Evolutionary conservation across 2,888 invertebrate genomes (phyloP).

Genomic region (Chrysodeixis includens): DNA sequence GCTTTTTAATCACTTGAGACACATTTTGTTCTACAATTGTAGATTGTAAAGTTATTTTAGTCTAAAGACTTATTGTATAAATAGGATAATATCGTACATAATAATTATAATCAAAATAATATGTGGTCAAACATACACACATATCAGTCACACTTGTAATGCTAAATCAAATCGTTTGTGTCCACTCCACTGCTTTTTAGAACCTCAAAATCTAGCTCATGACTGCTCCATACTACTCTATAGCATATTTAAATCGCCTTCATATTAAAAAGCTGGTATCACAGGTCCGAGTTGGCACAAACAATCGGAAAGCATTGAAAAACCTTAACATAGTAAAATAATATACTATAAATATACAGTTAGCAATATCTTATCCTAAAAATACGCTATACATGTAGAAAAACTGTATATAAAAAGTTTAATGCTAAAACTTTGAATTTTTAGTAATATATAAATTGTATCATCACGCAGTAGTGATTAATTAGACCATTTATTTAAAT

Average conservation of each 20-base stretch:
- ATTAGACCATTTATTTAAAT: constrained; percentile 51
- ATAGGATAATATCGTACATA: constrained; percentile 35
- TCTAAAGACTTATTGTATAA: constrained; percentile 26
- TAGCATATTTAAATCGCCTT: background rate
- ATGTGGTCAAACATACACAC: constrained; percentile 58
- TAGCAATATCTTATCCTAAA: constrained; percentile 76
- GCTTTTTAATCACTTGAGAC: constrained; percentile 10
- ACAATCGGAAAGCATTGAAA: constrained; percentile 62
- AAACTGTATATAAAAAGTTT: constrained; percentile 77
- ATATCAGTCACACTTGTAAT: constrained; percentile 71
- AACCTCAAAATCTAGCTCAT: constrained; percentile 10
- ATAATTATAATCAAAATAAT: constrained; percentile 62
- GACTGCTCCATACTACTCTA: constrained; percentile 14
- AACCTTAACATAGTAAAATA: constrained; percentile 67
- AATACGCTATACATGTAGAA: constrained; percentile 78
- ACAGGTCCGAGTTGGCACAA: constrained; percentile 59
- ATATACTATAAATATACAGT: constrained; percentile 77
- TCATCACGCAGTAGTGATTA: constrained; percentile 60
- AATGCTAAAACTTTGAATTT: constrained; percentile 65
- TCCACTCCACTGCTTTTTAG: constrained; percentile 38
- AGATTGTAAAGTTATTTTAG: constrained; percentile 26
- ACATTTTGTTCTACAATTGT: constrained; percentile 13
- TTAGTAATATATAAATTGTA: constrained; percentile 61
- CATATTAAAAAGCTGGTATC: background rate
- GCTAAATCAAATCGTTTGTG: constrained; percentile 63